Percentiles rank a stretch among this genome's conserved stretches.
Conservation (phyloP, 1,140 invertebrate species). For the Drosophila bipectinata region DNA sequence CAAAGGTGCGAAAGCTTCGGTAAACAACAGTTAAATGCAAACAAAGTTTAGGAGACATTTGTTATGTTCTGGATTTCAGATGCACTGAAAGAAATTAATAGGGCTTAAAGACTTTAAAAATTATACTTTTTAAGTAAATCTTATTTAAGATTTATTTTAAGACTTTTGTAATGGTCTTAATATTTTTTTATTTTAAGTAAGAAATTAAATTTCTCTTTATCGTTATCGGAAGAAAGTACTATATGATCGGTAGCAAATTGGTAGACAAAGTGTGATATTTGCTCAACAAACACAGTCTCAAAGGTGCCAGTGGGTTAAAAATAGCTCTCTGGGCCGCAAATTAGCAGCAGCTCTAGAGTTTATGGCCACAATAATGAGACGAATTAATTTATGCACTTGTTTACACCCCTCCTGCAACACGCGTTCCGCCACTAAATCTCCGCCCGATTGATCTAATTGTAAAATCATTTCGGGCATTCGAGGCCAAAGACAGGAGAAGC, state of each 20-base stretch:
- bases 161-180: too few species aligned
- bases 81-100: too few species aligned
- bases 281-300: not conserved
- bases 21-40: constrained; percentile 38
- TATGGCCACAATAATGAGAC: constrained; percentile 55
- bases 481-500: constrained; percentile 25
- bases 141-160: too few species aligned
- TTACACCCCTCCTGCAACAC: constrained; percentile 40
- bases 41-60: constrained; percentile 13
- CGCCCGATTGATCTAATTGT: constrained; percentile 16
- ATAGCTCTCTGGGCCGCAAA: constrained; percentile 63
- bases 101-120: too few species aligned
- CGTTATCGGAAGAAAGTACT: constrained; percentile 21
- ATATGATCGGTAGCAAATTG: constrained; percentile 12
- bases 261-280: constrained; percentile 42
- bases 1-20: constrained; percentile 53
- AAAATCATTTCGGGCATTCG: constrained; percentile 18
- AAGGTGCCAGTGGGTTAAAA: constrained; percentile 45
- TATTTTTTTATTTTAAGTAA: too few species aligned
- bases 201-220: constrained; percentile 5
- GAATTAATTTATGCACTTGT: constrained; percentile 73
- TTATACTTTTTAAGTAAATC: too few species aligned
- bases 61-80: not conserved
- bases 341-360: constrained; percentile 41
- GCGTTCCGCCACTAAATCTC: constrained; percentile 13